phyloP scores from a whole-genome alignment of 2,113 vertebrate species.

The Rhagologus leucostigma region DNA sequence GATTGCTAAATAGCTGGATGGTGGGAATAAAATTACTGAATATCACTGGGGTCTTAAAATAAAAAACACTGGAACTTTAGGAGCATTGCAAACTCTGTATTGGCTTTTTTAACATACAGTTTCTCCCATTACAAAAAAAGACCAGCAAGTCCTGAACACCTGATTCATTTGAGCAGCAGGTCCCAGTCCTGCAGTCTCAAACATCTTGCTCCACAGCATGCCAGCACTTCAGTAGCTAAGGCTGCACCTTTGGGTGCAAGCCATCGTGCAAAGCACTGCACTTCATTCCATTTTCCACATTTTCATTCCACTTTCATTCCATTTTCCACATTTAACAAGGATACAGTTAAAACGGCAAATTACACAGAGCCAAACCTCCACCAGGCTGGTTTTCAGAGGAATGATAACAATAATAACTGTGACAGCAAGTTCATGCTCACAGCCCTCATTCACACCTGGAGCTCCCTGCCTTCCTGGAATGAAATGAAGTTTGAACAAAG shows the following conservation, averaged over 20 bases:
- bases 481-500: conserved; percentile 4
- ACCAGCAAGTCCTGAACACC: background rate
- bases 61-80: background rate
- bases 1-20: background rate
- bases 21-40: background rate
- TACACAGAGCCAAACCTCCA: background rate
- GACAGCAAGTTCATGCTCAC: background rate
- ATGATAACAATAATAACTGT: conserved; percentile 11
- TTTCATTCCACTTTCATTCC: background rate
- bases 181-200: background rate
- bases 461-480: conserved; percentile 23
- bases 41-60: background rate
- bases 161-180: background rate
- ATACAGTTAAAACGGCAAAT: background rate
- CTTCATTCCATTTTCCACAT: background rate
- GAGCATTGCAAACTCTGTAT: background rate
- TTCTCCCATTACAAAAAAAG: background rate
- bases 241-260: background rate
- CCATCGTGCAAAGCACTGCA: background rate
- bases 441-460: conserved; percentile 40
- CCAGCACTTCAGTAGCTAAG: background rate
- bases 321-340: background rate
- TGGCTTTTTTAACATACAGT: background rate
- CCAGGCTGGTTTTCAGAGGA: background rate
- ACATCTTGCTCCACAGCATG: background rate